A percentile compares a stretch with the other conserved stretches of the same genome.
Conservation (phyloP, 2,113 vertebrate species). For the Crotalus helleri region DNA sequence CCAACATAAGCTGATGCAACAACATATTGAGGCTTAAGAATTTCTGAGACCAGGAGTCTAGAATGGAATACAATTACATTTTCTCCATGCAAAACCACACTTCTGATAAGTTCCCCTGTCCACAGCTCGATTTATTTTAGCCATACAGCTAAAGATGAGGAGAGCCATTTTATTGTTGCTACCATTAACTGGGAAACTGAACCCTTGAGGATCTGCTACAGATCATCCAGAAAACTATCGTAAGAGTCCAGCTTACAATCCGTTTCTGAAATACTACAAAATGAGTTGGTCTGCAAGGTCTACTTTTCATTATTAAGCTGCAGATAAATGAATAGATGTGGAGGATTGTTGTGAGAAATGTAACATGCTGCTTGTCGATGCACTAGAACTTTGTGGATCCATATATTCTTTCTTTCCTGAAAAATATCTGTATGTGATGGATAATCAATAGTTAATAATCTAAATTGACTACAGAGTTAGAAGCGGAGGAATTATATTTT, state of each 20-base stretch:
- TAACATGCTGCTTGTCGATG: neutral
- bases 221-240: neutral
- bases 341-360: neutral
- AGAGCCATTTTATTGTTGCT: neutral
- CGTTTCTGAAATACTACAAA: neutral
- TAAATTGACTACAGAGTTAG: neutral
- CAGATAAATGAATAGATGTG: neutral
- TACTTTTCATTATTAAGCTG: neutral
- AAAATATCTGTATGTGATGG: neutral
- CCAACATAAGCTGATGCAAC: neutral
- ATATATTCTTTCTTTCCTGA: too few species aligned
- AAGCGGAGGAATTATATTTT: neutral
- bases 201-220: neutral
- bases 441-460: too few species aligned
- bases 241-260: neutral
- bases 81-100: neutral
- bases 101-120: neutral
- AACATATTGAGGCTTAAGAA: neutral
- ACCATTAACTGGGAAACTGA: too few species aligned
- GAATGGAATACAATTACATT: neutral
- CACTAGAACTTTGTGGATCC: too few species aligned
- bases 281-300: neutral
- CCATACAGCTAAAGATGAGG: neutral
- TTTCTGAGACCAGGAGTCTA: neutral
- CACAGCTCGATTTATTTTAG: neutral